Evolutionary conservation across 1,140 invertebrate genomes (phyloP), one percentile per base, ranked within the genome.

Genomic region (Leptoteleia sp.): DNA sequence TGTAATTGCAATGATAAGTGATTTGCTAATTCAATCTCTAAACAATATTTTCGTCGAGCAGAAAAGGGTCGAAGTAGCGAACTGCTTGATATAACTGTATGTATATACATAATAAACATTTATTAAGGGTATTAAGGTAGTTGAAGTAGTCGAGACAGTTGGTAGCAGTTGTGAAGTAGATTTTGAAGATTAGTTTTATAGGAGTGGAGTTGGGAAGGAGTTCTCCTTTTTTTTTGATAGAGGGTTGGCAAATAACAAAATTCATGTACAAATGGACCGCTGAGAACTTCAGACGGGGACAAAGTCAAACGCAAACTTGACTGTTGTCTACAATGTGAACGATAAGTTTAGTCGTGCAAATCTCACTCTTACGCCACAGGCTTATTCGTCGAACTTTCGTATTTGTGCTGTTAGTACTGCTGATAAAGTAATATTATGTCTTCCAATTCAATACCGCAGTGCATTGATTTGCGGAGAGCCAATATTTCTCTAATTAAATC

Each of bases 251-350:
- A 59, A 65, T 75, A 75, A 65, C 13, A 65, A 75, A 75, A 65
- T 75, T 33, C 61, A 75, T 57, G 43, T 76, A 72, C 47, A 72
- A 72, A 62, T 62, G 71, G 50, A 65, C 62, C 55, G 52, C 52
- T 55, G 42, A 43, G 80, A 82, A 81, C 43, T 81, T 81, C 71
- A 57, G 57, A 57, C 57, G 64, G 76, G 54, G 40, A 76, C 77
- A 77, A 70, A 80, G 73, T 80, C 71, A 75, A 81, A 82, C 72
- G 67, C 70, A 77, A 77, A 82, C 65, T 73, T 73, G 35, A 27
- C 54, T 80, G 48, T 70, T 75, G 76, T 82, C 77, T 79, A 79
- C 77, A 80, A 81, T 79, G 76, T 82, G 43, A 65, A 59, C 47
- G 61, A 67, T 61, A 54, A 62, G 67, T 78, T 72, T 61, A 37